These are phyloP conservation scores for Bursaphelenchus okinawaensis DNA, from an alignment of 2,888 invertebrate genomes.

Conservation along the genomic window DNA sequence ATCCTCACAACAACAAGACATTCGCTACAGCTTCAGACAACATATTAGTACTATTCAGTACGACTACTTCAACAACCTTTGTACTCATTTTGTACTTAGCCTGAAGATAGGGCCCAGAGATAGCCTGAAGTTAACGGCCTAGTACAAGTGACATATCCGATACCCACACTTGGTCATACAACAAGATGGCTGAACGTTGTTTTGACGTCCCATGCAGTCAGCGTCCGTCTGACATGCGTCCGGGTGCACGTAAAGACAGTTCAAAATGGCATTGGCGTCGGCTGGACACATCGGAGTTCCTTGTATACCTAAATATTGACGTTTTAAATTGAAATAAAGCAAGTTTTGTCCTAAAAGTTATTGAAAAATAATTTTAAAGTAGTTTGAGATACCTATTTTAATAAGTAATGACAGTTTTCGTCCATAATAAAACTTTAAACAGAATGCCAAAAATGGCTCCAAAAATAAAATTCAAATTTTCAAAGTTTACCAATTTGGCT, in stretches of 20 bases:
- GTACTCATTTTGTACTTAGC: background rate
- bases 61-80: background rate
- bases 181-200: constrained; percentile 47
- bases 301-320: constrained; percentile 40
- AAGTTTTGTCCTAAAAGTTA: no score
- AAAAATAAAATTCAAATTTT: no score
- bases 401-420: no score
- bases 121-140: constrained; percentile 3
- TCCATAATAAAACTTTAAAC: no score
- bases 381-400: no score
- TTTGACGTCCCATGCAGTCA: constrained; percentile 40
- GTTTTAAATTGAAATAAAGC: no score
- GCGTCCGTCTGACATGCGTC: constrained; percentile 51
- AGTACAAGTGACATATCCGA: constrained; percentile 55
- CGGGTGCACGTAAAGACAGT: constrained; percentile 51
- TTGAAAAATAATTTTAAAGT: no score
- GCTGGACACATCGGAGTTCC: constrained; percentile 52
- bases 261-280: constrained; percentile 50
- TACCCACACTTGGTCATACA: constrained; percentile 57
- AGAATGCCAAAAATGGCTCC: no score
- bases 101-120: no score
- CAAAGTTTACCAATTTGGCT: no score
- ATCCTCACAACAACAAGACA: no score
- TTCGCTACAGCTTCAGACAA: no score
- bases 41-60: background rate